phyloP scores from a whole-genome alignment of 2,797 vertebrate species.

The Cyprinella venusta region DNA sequence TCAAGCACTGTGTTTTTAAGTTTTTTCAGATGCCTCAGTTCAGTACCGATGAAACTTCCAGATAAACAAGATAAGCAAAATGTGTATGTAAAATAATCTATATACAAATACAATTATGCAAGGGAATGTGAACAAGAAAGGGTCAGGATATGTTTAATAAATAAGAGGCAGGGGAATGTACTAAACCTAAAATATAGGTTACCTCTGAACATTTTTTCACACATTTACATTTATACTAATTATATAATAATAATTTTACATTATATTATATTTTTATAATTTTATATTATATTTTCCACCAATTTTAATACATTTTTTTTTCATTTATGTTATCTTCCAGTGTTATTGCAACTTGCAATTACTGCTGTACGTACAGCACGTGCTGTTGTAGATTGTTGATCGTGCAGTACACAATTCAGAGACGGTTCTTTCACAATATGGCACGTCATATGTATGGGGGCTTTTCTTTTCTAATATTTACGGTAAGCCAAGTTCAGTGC shows the following conservation, averaged over 20 bases:
- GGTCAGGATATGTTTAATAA: background rate
- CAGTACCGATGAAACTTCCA: background rate
- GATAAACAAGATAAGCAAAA: background rate
- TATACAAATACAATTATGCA: background rate
- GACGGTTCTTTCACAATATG: background rate
- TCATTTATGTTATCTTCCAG: too few species aligned
- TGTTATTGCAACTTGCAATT: too few species aligned
- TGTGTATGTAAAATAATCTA: background rate
- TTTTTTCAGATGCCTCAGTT: background rate
- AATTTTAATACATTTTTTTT: too few species aligned
- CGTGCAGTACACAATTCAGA: background rate
- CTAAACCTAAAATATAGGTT: background rate
- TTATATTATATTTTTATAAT: too few species aligned
- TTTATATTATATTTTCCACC: too few species aligned
- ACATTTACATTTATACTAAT: too few species aligned
- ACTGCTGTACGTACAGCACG: too few species aligned
- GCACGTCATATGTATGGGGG: accelerated
- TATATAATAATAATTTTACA: too few species aligned
- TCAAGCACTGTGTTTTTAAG: background rate
- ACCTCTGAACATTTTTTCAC: background rate
- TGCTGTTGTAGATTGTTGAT: background rate
- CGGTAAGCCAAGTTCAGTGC: background rate
- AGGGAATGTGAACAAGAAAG: background rate
- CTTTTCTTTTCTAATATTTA: background rate
- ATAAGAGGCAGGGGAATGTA: background rate